Evolutionary conservation across 1,140 invertebrate species (phyloP).

Genomic region (Ptiloglossa arizonensis): DNA sequence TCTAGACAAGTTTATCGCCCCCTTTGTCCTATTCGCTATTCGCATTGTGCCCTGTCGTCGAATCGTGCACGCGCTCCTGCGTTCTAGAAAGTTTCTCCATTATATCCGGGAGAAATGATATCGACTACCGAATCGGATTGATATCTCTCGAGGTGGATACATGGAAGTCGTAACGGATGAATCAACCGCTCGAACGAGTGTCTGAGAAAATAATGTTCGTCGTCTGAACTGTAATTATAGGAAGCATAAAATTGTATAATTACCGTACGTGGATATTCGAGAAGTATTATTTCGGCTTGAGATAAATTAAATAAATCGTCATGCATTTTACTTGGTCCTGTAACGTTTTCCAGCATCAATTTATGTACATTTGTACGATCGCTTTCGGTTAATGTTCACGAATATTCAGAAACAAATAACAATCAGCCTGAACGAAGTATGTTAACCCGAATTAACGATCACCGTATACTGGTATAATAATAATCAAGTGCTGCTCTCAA

Average conservation of each 20-base stretch:
- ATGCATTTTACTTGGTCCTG: slow-evolving; percentile 10
- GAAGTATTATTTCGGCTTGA: not conserved
- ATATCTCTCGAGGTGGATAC: slow-evolving; percentile 41
- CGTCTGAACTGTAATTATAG: not conserved
- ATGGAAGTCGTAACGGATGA: slow-evolving; percentile 18
- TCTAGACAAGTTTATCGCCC: slow-evolving; percentile 37
- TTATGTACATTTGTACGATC: no score
- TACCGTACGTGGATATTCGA: not conserved
- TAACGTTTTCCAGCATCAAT: no score
- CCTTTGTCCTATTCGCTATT: slow-evolving; percentile 35
- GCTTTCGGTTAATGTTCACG: no score
- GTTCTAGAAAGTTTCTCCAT: slow-evolving; percentile 49
- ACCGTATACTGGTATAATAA: no score
- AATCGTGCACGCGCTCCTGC: slow-evolving; percentile 1
- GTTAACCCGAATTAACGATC: no score
- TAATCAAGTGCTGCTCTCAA: no score
- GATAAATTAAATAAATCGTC: not conserved
- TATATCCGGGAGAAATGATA: slow-evolving; percentile 49
- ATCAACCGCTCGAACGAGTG: slow-evolving; percentile 10
- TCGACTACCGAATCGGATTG: slow-evolving; percentile 46
- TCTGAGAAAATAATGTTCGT: not conserved
- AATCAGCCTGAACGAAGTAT: no score
- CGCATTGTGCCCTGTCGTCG: slow-evolving; percentile 32
- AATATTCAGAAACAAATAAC: no score
- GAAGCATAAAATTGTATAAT: not conserved